phyloP scores from a whole-genome alignment of 2,797 vertebrate genomes.

The Brotula barbata region DNA sequence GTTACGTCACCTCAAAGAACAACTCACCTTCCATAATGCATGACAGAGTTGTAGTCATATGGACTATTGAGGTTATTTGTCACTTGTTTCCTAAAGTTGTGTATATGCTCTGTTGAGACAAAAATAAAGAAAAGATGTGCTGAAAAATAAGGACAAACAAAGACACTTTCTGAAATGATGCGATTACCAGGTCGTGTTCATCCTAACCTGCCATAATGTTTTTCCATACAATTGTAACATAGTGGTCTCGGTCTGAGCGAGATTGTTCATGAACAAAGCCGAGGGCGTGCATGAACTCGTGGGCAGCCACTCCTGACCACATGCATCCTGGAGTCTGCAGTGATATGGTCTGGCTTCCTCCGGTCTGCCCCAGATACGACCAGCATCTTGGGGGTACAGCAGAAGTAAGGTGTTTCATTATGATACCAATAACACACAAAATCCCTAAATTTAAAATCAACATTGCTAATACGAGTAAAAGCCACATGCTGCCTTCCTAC shows the following conservation, averaged over 20 bases:
- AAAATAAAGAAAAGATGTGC: not conserved
- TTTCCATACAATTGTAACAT: constrained; percentile 85
- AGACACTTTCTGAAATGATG: not conserved
- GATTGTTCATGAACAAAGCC: constrained; percentile 90
- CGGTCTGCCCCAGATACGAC: constrained; percentile 85
- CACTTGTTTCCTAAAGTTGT: constrained; percentile 84
- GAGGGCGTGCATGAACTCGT: constrained; percentile 86
- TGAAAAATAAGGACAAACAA: not conserved
- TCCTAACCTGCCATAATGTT: constrained; percentile 80
- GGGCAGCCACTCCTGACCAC: constrained; percentile 85
- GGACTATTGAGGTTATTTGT: constrained; percentile 86
- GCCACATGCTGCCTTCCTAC: constrained; percentile 12
- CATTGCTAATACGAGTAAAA: not conserved
- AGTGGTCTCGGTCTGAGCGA: constrained; percentile 85
- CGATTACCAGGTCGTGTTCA: not conserved
- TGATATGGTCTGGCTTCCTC: constrained; percentile 83
- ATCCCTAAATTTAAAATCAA: not conserved
- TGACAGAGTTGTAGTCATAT: constrained; percentile 87
- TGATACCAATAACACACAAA: not conserved
- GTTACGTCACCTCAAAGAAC: constrained; percentile 14
- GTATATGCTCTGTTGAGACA: constrained; percentile 66
- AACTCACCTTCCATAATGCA: constrained; percentile 88
- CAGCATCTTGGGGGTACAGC: constrained; percentile 80
- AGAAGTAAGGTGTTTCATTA: not conserved
- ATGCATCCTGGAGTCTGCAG: constrained; percentile 85